Evolutionary conservation across 2,888 invertebrate genomes (phyloP).

Genomic region (Agrotis exclamationis): DNA sequence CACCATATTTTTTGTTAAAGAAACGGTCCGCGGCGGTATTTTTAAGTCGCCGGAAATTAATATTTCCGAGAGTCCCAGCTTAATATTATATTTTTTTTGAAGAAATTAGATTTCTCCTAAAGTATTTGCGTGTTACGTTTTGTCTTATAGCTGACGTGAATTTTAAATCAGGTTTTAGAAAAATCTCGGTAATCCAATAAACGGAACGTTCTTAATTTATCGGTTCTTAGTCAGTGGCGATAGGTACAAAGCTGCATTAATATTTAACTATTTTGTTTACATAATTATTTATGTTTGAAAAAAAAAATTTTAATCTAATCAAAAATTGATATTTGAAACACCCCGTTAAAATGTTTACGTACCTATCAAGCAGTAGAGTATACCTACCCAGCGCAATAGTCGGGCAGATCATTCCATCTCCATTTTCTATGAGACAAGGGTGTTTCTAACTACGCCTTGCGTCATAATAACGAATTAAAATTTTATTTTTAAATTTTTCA

Average conservation of each 20-base stretch:
- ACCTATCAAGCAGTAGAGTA: too few relatives aligned
- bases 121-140: slow-evolving; percentile 48
- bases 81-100: slow-evolving; percentile 56
- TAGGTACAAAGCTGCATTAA: neutral
- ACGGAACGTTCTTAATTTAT: slow-evolving; percentile 10
- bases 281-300: too few relatives aligned
- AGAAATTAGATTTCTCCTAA: slow-evolving; percentile 58
- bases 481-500: too few relatives aligned
- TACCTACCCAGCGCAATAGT: too few relatives aligned
- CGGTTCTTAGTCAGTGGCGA: neutral
- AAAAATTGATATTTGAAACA: too few relatives aligned
- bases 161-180: slow-evolving; percentile 37
- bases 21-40: slow-evolving; percentile 69
- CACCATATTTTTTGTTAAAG: slow-evolving; percentile 67
- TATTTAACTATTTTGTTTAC: neutral
- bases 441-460: too few relatives aligned
- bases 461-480: too few relatives aligned
- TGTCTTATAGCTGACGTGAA: slow-evolving; percentile 51
- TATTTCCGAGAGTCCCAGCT: slow-evolving; percentile 67
- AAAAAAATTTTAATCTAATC: too few relatives aligned
- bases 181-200: neutral
- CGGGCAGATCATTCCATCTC: too few relatives aligned
- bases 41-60: slow-evolving; percentile 75
- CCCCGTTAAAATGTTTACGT: too few relatives aligned
- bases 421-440: too few relatives aligned